Conservation (phyloP, 2,797 vertebrate species). For the Heliangelus exortis region DNA sequence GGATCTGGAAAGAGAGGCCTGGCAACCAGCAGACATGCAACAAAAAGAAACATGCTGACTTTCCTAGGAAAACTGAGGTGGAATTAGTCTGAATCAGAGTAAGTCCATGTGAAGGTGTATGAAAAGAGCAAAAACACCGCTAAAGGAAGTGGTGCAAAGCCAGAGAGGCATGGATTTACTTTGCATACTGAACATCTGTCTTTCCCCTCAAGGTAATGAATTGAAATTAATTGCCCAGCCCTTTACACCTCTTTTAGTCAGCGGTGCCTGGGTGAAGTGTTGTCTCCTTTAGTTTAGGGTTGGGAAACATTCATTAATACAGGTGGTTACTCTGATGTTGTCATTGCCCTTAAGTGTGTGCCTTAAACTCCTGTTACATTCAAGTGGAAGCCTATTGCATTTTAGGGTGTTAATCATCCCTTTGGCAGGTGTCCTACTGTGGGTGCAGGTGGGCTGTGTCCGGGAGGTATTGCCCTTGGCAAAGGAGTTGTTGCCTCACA, state of each 20-base stretch:
- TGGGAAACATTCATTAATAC: background rate
- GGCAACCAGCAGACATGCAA: background rate
- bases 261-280: background rate
- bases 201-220: background rate
- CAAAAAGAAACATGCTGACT: background rate
- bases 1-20: background rate
- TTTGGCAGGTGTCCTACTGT: background rate
- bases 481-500: background rate
- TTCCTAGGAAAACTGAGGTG: background rate
- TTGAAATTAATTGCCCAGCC: background rate
- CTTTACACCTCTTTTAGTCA: background rate
- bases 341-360: background rate
- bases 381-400: background rate
- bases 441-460: background rate
- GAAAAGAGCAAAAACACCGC: background rate
- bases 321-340: background rate
- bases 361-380: background rate
- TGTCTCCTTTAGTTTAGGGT: background rate
- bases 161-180: background rate
- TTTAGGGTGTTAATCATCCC: background rate
- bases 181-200: background rate
- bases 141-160: conserved; percentile 7
- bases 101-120: background rate
- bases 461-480: background rate
- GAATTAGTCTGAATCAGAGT: background rate